Percentiles rank a stretch among this genome's conserved stretches.
phyloP scores from a whole-genome alignment of 2,888 invertebrate genomes.

The Pristionchus exspectatus region DNA sequence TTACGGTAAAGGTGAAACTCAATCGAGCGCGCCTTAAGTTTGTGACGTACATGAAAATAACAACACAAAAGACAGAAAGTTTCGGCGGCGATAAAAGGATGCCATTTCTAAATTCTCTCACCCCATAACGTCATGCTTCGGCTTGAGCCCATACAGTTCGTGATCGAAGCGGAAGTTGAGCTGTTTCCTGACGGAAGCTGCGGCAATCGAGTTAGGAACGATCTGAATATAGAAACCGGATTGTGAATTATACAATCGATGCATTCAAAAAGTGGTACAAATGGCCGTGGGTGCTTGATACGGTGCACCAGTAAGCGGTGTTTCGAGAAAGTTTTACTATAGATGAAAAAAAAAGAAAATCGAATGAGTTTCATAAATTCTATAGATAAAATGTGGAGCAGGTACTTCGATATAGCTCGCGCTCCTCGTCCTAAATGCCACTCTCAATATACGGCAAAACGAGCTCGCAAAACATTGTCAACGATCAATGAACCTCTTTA shows the following conservation, averaged over 20 bases:
- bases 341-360: no score
- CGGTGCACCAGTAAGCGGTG: no score
- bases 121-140: slow-evolving; percentile 75
- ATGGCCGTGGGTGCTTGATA: no score
- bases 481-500: not conserved
- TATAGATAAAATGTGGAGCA: no score
- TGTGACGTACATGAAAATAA: not conserved
- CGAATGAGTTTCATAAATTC: not conserved
- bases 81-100: not conserved
- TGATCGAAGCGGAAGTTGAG: slow-evolving; percentile 75
- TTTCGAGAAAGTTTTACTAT: no score
- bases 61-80: not conserved
- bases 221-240: not conserved
- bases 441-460: no score
- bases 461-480: no score
- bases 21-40: no score
- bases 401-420: not conserved
- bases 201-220: slow-evolving; percentile 2
- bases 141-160: slow-evolving; percentile 79
- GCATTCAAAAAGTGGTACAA: not conserved
- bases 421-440: no score
- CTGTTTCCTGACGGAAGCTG: not conserved
- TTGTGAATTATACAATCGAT: not conserved
- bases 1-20: no score
- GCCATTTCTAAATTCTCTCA: not conserved